phyloP scores from a whole-genome alignment of 2,113 vertebrate species.

The Blennius ocellaris region DNA sequence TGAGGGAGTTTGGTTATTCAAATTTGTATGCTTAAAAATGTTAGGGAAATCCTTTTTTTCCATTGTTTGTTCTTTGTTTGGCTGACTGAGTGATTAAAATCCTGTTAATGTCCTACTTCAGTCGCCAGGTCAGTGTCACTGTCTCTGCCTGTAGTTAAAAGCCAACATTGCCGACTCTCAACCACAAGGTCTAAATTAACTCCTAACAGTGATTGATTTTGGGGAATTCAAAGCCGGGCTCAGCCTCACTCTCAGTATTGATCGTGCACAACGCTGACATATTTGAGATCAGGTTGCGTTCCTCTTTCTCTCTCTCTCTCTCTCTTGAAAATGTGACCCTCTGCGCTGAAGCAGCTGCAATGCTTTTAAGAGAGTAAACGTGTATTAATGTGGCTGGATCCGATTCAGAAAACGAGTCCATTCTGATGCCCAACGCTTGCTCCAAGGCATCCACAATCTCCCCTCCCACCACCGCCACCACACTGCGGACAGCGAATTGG shows the following conservation, averaged over 20 bases:
- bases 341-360: slow-evolving; percentile 28
- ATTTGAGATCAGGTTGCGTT: slow-evolving; percentile 64
- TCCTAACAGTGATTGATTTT: slow-evolving; percentile 76
- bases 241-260: slow-evolving; percentile 69
- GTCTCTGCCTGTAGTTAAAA: slow-evolving; percentile 67
- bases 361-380: slow-evolving; percentile 59
- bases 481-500: slow-evolving; percentile 69
- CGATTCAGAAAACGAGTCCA: slow-evolving; percentile 63
- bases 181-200: slow-evolving; percentile 68
- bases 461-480: not conserved
- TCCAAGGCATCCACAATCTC: slow-evolving; percentile 32
- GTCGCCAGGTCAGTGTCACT: slow-evolving; percentile 32
- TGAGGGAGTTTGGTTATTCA: no score
- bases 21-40: no score
- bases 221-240: slow-evolving; percentile 71
- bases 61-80: no score
- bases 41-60: no score
- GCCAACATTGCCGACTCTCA: slow-evolving; percentile 48
- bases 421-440: slow-evolving; percentile 48
- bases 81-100: no score
- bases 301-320: slow-evolving; percentile 40
- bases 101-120: slow-evolving; percentile 2
- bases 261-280: slow-evolving; percentile 55
- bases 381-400: slow-evolving; percentile 64
- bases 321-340: slow-evolving; percentile 49